Base-by-base conservation (phyloP, 2,113 vertebrate genomes). In the Pogonocichla stellata region DNA sequence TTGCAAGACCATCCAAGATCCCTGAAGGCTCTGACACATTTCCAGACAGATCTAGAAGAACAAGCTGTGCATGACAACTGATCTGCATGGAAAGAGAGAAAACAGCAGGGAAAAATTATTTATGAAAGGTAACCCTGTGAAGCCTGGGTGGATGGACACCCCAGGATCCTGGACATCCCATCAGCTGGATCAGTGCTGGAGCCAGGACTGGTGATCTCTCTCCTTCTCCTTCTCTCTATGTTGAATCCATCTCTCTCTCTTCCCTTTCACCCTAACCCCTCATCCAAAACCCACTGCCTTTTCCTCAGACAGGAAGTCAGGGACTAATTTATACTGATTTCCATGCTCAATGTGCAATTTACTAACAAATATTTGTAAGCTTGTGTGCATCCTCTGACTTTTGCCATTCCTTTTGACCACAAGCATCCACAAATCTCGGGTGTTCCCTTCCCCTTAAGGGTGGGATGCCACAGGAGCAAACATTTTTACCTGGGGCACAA, bases 331-430 rank as follows among this genome's bases (percentile, higher is more conserved):
- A 23, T 10, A 23, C 33, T 5, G 4, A 60, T 45, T 69, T 69
- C 64, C 12, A 53, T 10, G 26, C 19, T 31, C 45, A 61, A 29
- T 45, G 6, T 47, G n/a, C 10, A 54, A 54, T 29, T 54, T 53
- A 8, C n/a, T 60, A 47, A 40, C 0, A 0, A 79, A n/a, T 23
- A 8, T n/a, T 24, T n/a, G 23, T 8, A 24, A 23, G 6, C 4
- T 24, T 45, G 12, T 23, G 33, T 51, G 26, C 15, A 60, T 24
- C 8, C 9, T 60, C 23, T 61, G 64, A n/a, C 22, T n/a, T 70
- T 19, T 45, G 14, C 28, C 23, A 13, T 23, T 61, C 22, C 38
- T 60, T 77, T 53, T 28, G 38, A 45, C 6, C 38, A 60, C 2
- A 14, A n/a, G 3, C 10, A n/a, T 18, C 23, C 38, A 53, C 28